Base-by-base conservation (phyloP, 1,140 invertebrate genomes). In the Cyclargus thomasi region DNA sequence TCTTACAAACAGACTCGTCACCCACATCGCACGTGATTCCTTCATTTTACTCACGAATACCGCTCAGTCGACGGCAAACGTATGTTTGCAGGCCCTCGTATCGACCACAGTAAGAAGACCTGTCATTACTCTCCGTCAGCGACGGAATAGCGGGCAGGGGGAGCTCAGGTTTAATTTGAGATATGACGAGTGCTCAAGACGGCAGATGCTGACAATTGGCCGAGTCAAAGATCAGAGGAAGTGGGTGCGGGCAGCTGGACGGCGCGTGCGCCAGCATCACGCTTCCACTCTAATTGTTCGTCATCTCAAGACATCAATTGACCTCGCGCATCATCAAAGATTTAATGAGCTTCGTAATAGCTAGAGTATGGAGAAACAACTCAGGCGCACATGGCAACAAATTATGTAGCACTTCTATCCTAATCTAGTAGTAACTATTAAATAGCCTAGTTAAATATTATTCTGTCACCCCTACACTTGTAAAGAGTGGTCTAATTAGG, bases 191-290 rank as follows among this genome's bases (percentile, higher is more conserved):
- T 68, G 70, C 70, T 62, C 69, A 82, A 78, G 77, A 81, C 75
- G 80, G 80, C 86, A 88, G 86, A 86, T 88, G 86, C 75, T 72
- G 70, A 72, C 80, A 86, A 88, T 88, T 88, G 85, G 67, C 65
- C 67, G 78, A 86, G 85, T 87, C 85, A 88, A 85, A 87, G 86
- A 88, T 87, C 86, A 88, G 85, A 86, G 86, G 86, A 88, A 88
- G 86, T 85, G 77, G 73, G 69, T 66, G 71, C 64, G 67, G 64
- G 77, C 80, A 81, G 82, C 80, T 79, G 82, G 68, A 63, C 63
- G 76, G 77, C 81, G 86, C 84, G 83, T 84, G 83, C 86, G 79
- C 82, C 74, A 69, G 67, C 69, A 76, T 76, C 67, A 73, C 71
- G 70, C 72, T 79, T 65, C 71, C 70, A 65, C 69, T 68, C 69